phyloP scores from a whole-genome alignment of 30 jellyfish, hydroid and myxozoan genomes.

The Pelagia noctiluca region DNA sequence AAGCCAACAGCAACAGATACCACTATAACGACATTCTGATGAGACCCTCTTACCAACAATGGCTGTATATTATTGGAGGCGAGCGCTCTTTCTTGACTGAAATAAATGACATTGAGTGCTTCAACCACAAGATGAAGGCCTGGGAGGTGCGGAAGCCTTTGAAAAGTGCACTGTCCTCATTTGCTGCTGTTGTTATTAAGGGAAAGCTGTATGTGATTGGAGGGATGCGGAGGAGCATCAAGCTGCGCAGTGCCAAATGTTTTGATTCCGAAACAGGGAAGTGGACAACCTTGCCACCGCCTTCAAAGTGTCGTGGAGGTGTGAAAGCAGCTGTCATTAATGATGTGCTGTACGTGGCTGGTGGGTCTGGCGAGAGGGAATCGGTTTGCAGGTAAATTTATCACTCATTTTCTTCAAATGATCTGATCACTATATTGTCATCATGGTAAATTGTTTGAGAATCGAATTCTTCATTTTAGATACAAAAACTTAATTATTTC shows the following conservation, averaged over 20 bases:
- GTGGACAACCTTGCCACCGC: constrained; percentile 88
- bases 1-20: constrained; percentile 24
- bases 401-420: not conserved
- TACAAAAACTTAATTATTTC: no score
- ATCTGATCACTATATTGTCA: not conserved
- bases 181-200: constrained; percentile 81
- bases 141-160: constrained; percentile 85
- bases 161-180: constrained; percentile 77
- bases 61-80: constrained; percentile 93
- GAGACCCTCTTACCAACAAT: constrained; percentile 77
- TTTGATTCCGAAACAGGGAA: constrained; percentile 71
- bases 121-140: constrained; percentile 20
- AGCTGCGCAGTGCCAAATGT: constrained; percentile 81
- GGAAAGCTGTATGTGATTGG: constrained; percentile 72
- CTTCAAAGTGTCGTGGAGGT: constrained; percentile 85
- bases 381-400: constrained; percentile 87
- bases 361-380: constrained; percentile 95
- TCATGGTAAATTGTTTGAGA: not conserved
- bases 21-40: constrained; percentile 3
- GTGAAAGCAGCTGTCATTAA: constrained; percentile 82
- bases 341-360: constrained; percentile 87
- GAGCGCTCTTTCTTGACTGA: constrained; percentile 87
- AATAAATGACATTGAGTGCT: constrained; percentile 69
- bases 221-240: constrained; percentile 83
- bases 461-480: no score